A percentile compares a stretch with the other conserved stretches of the same genome.
These are phyloP conservation scores for Ptychadena robeensis DNA, from an alignment of 2,797 vertebrate genomes.

Conservation along the genomic window DNA sequence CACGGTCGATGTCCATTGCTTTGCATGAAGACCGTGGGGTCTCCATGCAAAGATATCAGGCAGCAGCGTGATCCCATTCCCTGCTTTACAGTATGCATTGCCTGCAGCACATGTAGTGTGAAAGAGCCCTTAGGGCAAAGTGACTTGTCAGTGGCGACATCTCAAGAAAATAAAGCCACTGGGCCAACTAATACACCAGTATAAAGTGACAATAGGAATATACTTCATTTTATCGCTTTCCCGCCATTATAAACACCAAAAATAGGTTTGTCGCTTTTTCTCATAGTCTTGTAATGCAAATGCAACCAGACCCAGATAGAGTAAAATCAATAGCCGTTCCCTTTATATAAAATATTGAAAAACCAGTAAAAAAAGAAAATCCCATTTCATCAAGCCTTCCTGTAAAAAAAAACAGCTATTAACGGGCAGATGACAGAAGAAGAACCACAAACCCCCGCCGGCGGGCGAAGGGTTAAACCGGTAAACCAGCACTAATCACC, in stretches of 20 bases:
- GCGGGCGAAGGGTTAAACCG: neutral
- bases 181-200: neutral
- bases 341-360: no score
- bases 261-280: neutral
- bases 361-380: neutral
- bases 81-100: no score
- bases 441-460: neutral
- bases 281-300: neutral
- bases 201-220: neutral
- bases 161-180: neutral
- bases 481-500: conserved; percentile 36
- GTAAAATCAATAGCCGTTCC: neutral
- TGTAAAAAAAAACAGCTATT: neutral
- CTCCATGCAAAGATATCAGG: no score
- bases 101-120: no score
- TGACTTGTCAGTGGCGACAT: neutral
- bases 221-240: neutral
- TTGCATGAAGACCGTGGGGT: no score
- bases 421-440: neutral
- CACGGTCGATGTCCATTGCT: no score
- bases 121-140: neutral
- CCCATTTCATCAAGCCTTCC: neutral
- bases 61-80: no score
- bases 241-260: neutral
- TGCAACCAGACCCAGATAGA: neutral